A percentile compares a stretch with the other conserved stretches of the same genome.
Conservation (phyloP, 1,140 invertebrate genomes). For the Diorhabda elongata region DNA sequence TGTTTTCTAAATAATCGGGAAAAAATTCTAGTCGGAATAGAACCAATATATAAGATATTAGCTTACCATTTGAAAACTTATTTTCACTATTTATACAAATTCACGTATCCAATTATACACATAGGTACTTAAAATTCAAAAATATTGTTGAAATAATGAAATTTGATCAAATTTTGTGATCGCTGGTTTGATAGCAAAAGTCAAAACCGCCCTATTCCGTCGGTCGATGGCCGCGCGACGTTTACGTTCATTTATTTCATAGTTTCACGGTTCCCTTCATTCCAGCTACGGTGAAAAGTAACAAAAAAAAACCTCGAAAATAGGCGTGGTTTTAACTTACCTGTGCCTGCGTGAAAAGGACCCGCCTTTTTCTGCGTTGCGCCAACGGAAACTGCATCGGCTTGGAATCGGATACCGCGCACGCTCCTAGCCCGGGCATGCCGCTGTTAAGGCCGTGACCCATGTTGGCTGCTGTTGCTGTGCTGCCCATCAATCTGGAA, state of each 20-base stretch:
- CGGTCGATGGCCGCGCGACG: not conserved
- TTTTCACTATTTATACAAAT: too few relatives aligned
- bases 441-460: constrained; percentile 81
- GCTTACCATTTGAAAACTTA: too few relatives aligned
- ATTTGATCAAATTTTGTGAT: not conserved
- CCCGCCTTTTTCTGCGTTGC: constrained; percentile 87
- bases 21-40: too few relatives aligned
- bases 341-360: constrained; percentile 97
- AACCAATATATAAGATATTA: too few relatives aligned
- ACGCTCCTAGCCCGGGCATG: constrained; percentile 70
- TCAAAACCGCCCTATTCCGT: not conserved
- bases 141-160: not conserved
- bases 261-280: not conserved
- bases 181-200: not conserved
- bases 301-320: constrained; percentile 6
- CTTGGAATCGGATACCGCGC: constrained; percentile 75
- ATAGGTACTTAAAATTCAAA: not conserved
- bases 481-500: constrained; percentile 81
- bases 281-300: not conserved
- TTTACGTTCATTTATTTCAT: not conserved
- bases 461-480: constrained; percentile 70
- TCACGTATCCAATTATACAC: not conserved
- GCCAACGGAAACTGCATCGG: constrained; percentile 89
- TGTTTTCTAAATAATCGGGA: too few relatives aligned
- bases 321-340: constrained; percentile 47